Conservation (phyloP, 1,140 invertebrate genomes). For the Pseudomyrmex gracilis region DNA sequence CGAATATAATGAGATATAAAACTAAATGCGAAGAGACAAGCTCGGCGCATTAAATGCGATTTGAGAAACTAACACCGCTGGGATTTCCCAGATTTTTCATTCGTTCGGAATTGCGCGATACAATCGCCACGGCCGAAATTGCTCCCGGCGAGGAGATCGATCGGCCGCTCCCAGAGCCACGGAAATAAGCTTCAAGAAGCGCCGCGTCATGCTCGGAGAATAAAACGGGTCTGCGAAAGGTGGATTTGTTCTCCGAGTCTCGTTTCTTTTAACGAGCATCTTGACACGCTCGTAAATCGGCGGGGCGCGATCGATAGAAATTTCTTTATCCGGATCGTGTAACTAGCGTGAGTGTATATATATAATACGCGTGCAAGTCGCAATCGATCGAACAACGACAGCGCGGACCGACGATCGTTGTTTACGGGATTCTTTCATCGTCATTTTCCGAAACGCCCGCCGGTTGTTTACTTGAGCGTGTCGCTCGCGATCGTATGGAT, state of each 20-base stretch:
- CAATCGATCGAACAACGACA: not conserved
- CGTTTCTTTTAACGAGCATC: slow-evolving; percentile 2
- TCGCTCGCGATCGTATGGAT: slow-evolving; percentile 29
- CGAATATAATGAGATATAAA: slow-evolving; percentile 33
- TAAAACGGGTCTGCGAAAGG: slow-evolving; percentile 18
- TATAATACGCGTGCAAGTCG: not conserved
- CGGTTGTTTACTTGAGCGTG: slow-evolving; percentile 45
- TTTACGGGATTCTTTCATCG: slow-evolving; percentile 36
- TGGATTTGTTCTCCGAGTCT: slow-evolving; percentile 9
- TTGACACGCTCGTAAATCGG: slow-evolving; percentile 35
- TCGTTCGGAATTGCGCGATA: slow-evolving; percentile 52
- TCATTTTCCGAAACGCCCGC: slow-evolving; percentile 26
- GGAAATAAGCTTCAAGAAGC: slow-evolving; percentile 30
- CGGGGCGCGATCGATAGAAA: not conserved
- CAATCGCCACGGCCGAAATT: slow-evolving; percentile 62
- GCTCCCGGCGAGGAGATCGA: slow-evolving; percentile 57
- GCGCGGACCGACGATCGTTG: not conserved
- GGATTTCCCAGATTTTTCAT: slow-evolving; percentile 31
- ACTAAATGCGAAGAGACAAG: not conserved
- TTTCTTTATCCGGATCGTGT: not conserved
- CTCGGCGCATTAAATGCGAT: slow-evolving; percentile 27
- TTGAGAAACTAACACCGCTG: slow-evolving; percentile 1
- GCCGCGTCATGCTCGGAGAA: slow-evolving; percentile 27
- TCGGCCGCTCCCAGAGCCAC: slow-evolving; percentile 22
- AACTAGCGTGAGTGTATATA: not conserved